Percentiles rank a stretch among this genome's conserved stretches.
These are phyloP conservation scores for Gavialis gangeticus DNA, from an alignment of 2,113 vertebrate genomes.

Conservation along the genomic window DNA sequence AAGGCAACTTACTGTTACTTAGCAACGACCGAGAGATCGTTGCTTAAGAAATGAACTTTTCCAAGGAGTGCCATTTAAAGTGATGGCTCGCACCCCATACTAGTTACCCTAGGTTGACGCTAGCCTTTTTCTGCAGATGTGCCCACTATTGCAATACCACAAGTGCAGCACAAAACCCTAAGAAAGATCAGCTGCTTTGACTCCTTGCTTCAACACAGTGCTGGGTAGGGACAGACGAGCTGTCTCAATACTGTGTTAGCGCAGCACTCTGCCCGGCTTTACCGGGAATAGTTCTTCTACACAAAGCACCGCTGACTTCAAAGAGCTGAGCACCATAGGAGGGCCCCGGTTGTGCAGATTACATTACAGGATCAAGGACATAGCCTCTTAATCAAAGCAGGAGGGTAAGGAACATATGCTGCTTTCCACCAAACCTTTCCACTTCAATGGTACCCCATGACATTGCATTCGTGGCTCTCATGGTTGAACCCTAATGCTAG, in stretches of 20 bases:
- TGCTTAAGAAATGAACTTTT: not conserved
- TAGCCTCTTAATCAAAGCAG: not conserved
- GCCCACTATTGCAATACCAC: not conserved
- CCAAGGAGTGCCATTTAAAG: not conserved
- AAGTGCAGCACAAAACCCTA: not conserved
- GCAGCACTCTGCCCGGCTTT: not conserved
- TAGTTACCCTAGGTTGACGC: not conserved
- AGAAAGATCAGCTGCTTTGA: not conserved
- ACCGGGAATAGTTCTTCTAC: not conserved
- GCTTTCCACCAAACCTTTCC: not conserved
- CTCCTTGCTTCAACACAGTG: too few relatives aligned
- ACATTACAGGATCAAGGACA: not conserved
- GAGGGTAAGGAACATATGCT: not conserved
- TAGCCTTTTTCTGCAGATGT: not conserved
- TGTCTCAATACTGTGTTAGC: too few relatives aligned
- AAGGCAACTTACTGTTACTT: rapidly evolving
- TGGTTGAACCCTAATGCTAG: not conserved
- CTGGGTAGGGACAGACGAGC: too few relatives aligned
- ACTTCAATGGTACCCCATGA: not conserved
- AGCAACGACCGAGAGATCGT: not conserved
- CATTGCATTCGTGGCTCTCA: not conserved
- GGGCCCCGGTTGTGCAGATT: rapidly evolving
- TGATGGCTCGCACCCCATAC: not conserved
- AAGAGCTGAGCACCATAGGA: not conserved
- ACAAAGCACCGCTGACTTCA: not conserved